These are phyloP conservation scores for Drosophila fulvimacula DNA, from an alignment of 2,888 invertebrate genomes.

Conservation along the genomic window DNA sequence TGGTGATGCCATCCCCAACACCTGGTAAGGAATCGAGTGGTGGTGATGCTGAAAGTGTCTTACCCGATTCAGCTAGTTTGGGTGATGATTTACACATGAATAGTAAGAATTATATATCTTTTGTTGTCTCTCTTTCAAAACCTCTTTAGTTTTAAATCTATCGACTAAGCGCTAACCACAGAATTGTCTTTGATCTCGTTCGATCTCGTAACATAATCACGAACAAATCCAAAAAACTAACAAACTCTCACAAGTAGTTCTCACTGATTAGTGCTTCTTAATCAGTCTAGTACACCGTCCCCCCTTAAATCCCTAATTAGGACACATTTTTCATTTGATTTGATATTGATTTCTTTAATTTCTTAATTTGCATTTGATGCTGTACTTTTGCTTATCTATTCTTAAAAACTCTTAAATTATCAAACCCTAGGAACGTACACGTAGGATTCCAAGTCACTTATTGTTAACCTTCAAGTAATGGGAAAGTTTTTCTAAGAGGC, in stretches of 20 bases:
- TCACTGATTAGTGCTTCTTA: slow-evolving; percentile 45
- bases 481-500: slow-evolving; percentile 24
- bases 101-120: slow-evolving; percentile 85
- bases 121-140: slow-evolving; percentile 76
- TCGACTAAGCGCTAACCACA: slow-evolving; percentile 42
- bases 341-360: background rate
- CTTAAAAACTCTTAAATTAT: slow-evolving; percentile 7
- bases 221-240: slow-evolving; percentile 13
- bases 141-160: slow-evolving; percentile 64
- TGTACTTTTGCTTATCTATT: slow-evolving; percentile 57
- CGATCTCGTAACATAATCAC: slow-evolving; percentile 9
- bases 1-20: slow-evolving; percentile 93
- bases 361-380: slow-evolving; percentile 38
- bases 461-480: slow-evolving; percentile 15
- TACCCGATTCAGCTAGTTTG: slow-evolving; percentile 93
- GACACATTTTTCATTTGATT: slow-evolving; percentile 33
- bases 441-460: slow-evolving; percentile 47
- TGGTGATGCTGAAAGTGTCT: slow-evolving; percentile 93
- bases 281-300: slow-evolving; percentile 20
- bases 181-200: slow-evolving; percentile 24
- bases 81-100: slow-evolving; percentile 90
- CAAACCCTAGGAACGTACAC: slow-evolving; percentile 48
- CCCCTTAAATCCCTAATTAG: slow-evolving; percentile 17
- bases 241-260: slow-evolving; percentile 51
- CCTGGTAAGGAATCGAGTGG: slow-evolving; percentile 94